phyloP scores from a whole-genome alignment of 2,113 vertebrate genomes.

The Fulmarus glacialis region DNA sequence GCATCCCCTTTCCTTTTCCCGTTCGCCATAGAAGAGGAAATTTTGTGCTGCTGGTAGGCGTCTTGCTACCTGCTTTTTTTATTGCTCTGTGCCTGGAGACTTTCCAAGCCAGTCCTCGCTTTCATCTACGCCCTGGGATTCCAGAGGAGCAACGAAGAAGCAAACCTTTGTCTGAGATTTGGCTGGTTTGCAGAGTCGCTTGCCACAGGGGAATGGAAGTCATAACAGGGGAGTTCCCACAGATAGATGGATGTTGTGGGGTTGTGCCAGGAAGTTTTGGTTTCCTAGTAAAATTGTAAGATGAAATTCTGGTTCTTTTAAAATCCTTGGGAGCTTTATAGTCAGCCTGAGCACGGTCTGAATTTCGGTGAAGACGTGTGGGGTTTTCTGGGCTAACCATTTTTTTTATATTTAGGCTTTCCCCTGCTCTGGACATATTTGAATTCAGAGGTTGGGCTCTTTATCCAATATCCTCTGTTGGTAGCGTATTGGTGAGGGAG shows the following conservation, averaged over 20 bases:
- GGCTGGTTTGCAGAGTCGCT: slow-evolving; percentile 13
- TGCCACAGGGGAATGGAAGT: slow-evolving; percentile 42
- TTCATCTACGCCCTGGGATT: slow-evolving; percentile 4
- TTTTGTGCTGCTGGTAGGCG: neutral
- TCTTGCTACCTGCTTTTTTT: neutral
- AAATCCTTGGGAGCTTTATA: neutral
- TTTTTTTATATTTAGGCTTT: neutral
- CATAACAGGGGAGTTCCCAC: slow-evolving; percentile 55
- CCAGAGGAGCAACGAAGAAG: slow-evolving; percentile 22
- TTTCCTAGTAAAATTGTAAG: slow-evolving; percentile 15
- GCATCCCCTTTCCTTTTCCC: neutral
- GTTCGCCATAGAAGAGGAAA: neutral
- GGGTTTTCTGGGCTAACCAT: neutral
- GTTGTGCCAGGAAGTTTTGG: slow-evolving; percentile 33
- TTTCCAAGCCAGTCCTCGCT: slow-evolving; percentile 5
- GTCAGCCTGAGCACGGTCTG: neutral
- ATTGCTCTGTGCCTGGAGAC: neutral
- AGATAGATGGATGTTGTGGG: slow-evolving; percentile 1
- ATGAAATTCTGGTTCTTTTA: neutral
- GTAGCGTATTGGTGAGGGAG: neutral
- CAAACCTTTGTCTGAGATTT: slow-evolving; percentile 42
- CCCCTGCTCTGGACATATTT: neutral
- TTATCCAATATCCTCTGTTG: neutral
- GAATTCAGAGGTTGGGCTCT: neutral
- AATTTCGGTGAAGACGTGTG: neutral